Percentiles rank a stretch among this genome's conserved stretches.
phyloP scores from a whole-genome alignment of 2,888 invertebrate species.

The Cryptocephalus primarius region DNA sequence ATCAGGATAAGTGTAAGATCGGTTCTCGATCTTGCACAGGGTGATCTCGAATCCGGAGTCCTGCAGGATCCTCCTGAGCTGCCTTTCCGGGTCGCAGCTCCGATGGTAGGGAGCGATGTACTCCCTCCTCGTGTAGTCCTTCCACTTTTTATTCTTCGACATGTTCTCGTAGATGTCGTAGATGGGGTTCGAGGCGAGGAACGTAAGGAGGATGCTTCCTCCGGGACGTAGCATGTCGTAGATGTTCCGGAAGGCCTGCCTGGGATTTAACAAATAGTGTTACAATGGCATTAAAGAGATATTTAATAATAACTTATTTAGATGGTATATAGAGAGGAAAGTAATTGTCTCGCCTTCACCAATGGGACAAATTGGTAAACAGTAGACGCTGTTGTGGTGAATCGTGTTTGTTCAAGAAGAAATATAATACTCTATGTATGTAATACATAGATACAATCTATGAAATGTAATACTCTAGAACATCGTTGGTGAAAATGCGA shows the following conservation, averaged over 20 bases:
- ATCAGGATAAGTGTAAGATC: slow-evolving; percentile 47
- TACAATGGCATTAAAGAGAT: background rate
- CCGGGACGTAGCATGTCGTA: slow-evolving; percentile 52
- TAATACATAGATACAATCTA: too few species aligned
- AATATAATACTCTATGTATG: too few species aligned
- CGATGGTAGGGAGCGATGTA: slow-evolving; percentile 62
- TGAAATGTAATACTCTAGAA: too few species aligned
- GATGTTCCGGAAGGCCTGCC: slow-evolving; percentile 53
- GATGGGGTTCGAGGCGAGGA: slow-evolving; percentile 56
- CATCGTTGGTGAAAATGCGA: too few species aligned
- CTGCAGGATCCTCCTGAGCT: slow-evolving; percentile 41
- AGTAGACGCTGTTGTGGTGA: too few species aligned
- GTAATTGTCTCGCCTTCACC: too few species aligned
- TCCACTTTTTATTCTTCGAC: slow-evolving; percentile 45
- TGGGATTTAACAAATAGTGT: slow-evolving; percentile 29
- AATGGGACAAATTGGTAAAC: too few species aligned
- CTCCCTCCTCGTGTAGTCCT: slow-evolving; percentile 49
- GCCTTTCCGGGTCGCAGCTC: slow-evolving; percentile 45
- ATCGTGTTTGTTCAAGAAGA: too few species aligned
- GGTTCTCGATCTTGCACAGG: slow-evolving; percentile 46
- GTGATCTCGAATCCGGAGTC: slow-evolving; percentile 50
- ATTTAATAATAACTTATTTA: too few species aligned
- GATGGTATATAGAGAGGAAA: too few species aligned
- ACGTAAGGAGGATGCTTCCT: slow-evolving; percentile 58
- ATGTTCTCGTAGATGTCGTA: slow-evolving; percentile 58